Evolutionary conservation across 2,888 invertebrate species (phyloP), one percentile per base, ranked within the genome.

Genomic region (Leucoptera coffeella): DNA sequence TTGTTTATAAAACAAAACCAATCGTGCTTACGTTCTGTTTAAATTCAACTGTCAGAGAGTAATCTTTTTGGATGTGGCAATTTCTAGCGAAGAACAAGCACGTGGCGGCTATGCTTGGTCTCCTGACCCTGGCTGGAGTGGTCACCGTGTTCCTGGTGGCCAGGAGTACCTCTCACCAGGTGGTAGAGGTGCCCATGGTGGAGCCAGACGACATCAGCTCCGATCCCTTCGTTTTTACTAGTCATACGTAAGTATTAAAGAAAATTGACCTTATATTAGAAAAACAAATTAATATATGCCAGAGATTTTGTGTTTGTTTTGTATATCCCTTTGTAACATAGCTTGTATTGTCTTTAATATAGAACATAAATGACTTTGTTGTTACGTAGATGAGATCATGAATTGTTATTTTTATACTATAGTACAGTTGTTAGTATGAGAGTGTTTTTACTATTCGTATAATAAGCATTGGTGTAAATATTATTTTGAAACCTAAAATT

Each of bases 41-140:
- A 17, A 17, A 17, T 7, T 7, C 6, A 9, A 17, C 6, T 6
- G 6, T 17, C 6, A 17, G 9, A 9, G 17, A 17, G 9, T 7
- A 17, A 9, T 17, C 9, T 17, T 6, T 36, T 42, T 61, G 54
- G 43, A 69, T 69, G 67, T 69, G 59, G 62, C 45, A 47, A 35
- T 65, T 65, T 50, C 52, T 67, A 47, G 49, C 47, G 40, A 45
- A 43, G 30, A 65, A 67, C 30, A 64, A 59, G 42, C 62, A 61
- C 43, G 58, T 48, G 29, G 58, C 60, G 19, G 64, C 59, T 32
- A 69, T 69, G 69, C 38, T 67, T 35, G 65, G 52, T 12, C 35
- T 69, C 34, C 41, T 69, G 29, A 37, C 42, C 4, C 41, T 41
- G 7, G 62, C 62, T 6, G 60, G 62, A 2, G 32, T 64, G 20